Evolutionary conservation across 2,113 vertebrate genomes (phyloP).

Genomic region (Petrocephalus microphthalmus): DNA sequence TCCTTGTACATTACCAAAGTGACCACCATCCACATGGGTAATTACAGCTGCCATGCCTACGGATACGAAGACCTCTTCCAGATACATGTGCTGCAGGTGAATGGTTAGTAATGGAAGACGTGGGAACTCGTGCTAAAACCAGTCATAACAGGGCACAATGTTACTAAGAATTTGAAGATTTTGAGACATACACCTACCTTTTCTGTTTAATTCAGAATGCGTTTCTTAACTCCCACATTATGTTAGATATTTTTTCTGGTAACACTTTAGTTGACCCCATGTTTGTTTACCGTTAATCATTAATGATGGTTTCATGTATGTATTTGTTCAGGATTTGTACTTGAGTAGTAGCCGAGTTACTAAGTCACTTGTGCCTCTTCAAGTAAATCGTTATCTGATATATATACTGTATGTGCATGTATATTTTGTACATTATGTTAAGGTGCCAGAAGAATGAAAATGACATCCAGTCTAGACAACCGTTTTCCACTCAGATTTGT

Average conservation of each 20-base stretch:
- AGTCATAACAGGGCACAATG: not conserved
- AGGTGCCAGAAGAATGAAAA: not conserved
- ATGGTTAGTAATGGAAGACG: slow-evolving; percentile 86
- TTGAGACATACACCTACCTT: not conserved
- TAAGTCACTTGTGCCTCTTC: not conserved
- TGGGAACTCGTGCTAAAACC: slow-evolving; percentile 40
- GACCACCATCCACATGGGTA: slow-evolving; percentile 95
- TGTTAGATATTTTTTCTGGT: not conserved
- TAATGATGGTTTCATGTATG: not conserved
- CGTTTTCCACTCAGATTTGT: not conserved
- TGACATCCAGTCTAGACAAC: not conserved
- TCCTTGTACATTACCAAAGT: slow-evolving; percentile 97
- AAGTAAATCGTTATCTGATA: not conserved
- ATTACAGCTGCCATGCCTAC: slow-evolving; percentile 91
- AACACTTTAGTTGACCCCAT: not conserved
- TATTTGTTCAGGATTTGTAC: not conserved
- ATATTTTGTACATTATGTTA: not conserved
- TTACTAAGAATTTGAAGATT: not conserved
- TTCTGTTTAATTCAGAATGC: not conserved
- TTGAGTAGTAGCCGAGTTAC: not conserved
- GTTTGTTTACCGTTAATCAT: not conserved
- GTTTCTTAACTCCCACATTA: not conserved
- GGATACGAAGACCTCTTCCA: slow-evolving; percentile 88
- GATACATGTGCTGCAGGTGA: slow-evolving; percentile 98
- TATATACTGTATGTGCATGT: too few relatives aligned